phyloP scores from a whole-genome alignment of 2,888 invertebrate species.

The Drosophila histrio region DNA sequence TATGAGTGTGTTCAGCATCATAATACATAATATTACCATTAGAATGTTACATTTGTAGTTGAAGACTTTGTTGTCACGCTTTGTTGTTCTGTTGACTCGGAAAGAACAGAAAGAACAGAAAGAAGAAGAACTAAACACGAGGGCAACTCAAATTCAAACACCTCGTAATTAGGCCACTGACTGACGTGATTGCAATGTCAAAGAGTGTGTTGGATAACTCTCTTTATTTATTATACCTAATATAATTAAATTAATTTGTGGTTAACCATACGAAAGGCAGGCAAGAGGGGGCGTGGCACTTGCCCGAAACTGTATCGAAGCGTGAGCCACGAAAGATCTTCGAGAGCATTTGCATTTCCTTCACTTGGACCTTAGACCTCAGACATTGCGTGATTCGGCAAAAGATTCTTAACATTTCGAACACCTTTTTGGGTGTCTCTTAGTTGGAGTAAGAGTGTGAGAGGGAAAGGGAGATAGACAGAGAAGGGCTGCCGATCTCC shows the following conservation, averaged over 20 bases:
- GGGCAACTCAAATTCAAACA: constrained; percentile 30
- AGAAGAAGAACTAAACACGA: constrained; percentile 12
- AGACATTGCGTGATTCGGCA: constrained; percentile 68
- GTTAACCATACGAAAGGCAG: constrained; percentile 9
- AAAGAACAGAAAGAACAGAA: constrained; percentile 11
- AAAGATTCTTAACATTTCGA: constrained; percentile 72
- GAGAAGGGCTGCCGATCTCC: constrained; percentile 22
- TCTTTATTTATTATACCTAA: constrained; percentile 68
- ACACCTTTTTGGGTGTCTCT: constrained; percentile 75
- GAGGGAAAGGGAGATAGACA: constrained; percentile 3
- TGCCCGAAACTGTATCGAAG: constrained; percentile 57
- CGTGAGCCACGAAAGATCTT: constrained; percentile 68
- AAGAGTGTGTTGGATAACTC: constrained; percentile 54
- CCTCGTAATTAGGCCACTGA: constrained; percentile 64
- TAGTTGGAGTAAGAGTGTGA: constrained; percentile 8
- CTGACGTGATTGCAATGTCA: constrained; percentile 74
- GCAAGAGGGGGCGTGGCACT: constrained; percentile 56
- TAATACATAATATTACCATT: constrained; percentile 15
- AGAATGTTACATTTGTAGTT: constrained; percentile 26
- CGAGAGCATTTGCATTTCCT: constrained; percentile 56
- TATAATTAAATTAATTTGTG: constrained; percentile 74
- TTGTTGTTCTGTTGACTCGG: constrained; percentile 24
- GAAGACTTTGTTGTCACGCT: constrained; percentile 54
- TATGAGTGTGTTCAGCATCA: constrained; percentile 5
- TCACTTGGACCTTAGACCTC: constrained; percentile 25